These are phyloP conservation scores for Ischnura elegans DNA, from an alignment of 2,888 invertebrate genomes.

Conservation along the genomic window DNA sequence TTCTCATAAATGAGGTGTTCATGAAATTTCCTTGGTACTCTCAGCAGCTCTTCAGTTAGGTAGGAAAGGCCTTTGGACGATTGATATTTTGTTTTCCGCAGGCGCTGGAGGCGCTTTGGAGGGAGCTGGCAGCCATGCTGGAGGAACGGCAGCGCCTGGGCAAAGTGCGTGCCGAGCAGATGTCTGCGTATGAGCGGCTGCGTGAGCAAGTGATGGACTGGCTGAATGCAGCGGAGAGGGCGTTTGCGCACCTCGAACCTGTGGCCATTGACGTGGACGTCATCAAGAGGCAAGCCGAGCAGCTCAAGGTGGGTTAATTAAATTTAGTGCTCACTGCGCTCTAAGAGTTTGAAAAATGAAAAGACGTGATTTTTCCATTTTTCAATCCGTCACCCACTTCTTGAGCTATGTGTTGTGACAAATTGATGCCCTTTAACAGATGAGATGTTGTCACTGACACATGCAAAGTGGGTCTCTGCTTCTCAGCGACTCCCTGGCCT, in stretches of 20 bases:
- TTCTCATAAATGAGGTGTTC: too few species aligned
- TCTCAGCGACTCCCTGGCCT: too few species aligned
- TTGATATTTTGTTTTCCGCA: constrained; percentile 70
- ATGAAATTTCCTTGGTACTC: too few species aligned
- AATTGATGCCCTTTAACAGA: too few species aligned
- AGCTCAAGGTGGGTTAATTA: constrained; percentile 80
- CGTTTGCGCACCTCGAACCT: constrained; percentile 87
- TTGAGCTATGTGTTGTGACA: too few species aligned
- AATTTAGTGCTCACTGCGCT: too few species aligned
- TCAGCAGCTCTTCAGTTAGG: too few species aligned
- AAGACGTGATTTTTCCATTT: too few species aligned
- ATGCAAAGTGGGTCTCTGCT: too few species aligned
- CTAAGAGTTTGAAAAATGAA: too few species aligned
- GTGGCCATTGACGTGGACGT: constrained; percentile 94
- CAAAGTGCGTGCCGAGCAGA: constrained; percentile 91
- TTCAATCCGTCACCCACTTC: too few species aligned
- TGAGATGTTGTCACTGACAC: too few species aligned
- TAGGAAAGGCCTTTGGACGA: background rate
- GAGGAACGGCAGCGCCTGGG: constrained; percentile 92
- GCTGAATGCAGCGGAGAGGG: constrained; percentile 89
- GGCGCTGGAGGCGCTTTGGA: constrained; percentile 92
- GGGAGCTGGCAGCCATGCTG: constrained; percentile 89
- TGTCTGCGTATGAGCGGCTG: constrained; percentile 91
- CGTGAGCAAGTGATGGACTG: constrained; percentile 91
- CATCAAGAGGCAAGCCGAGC: constrained; percentile 90